phyloP scores from a whole-genome alignment of 1,140 invertebrate genomes.

The Asbolus verrucosus region DNA sequence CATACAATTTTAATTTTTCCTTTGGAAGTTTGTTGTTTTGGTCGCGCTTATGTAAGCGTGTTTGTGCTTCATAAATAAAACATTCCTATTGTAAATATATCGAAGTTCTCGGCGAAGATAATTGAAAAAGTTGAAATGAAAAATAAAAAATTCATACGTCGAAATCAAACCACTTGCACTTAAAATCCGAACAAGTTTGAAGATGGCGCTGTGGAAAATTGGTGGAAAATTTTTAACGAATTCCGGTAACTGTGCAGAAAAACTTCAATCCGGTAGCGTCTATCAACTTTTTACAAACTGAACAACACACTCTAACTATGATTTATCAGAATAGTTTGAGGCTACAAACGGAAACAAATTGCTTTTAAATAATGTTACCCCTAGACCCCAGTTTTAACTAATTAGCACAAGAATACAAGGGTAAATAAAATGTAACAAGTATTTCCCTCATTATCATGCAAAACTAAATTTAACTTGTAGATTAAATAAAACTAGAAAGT shows the following conservation, averaged over 20 bases:
- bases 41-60: background rate
- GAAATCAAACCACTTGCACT: background rate
- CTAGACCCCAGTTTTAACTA: slow-evolving; percentile 7
- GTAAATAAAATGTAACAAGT: slow-evolving; percentile 34
- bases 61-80: slow-evolving; percentile 27
- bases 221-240: slow-evolving; percentile 18
- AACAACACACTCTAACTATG: slow-evolving; percentile 10
- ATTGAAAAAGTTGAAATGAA: slow-evolving; percentile 37
- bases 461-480: slow-evolving; percentile 43
- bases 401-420: slow-evolving; percentile 1
- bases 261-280: slow-evolving; percentile 7
- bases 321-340: slow-evolving; percentile 19
- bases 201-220: slow-evolving; percentile 8
- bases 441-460: slow-evolving; percentile 35
- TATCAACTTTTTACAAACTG: slow-evolving; percentile 37
- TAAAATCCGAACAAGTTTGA: slow-evolving; percentile 16
- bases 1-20: slow-evolving; percentile 33
- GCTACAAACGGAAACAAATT: slow-evolving; percentile 8
- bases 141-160: slow-evolving; percentile 31
- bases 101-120: background rate
- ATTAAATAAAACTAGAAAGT: slow-evolving; percentile 44
- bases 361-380: background rate
- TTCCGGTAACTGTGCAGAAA: slow-evolving; percentile 5
- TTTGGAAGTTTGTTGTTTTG: slow-evolving; percentile 13
- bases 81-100: slow-evolving; percentile 29